These are phyloP conservation scores for Setophaga petechia DNA, from an alignment of 2,113 vertebrate species.

Conservation along the genomic window DNA sequence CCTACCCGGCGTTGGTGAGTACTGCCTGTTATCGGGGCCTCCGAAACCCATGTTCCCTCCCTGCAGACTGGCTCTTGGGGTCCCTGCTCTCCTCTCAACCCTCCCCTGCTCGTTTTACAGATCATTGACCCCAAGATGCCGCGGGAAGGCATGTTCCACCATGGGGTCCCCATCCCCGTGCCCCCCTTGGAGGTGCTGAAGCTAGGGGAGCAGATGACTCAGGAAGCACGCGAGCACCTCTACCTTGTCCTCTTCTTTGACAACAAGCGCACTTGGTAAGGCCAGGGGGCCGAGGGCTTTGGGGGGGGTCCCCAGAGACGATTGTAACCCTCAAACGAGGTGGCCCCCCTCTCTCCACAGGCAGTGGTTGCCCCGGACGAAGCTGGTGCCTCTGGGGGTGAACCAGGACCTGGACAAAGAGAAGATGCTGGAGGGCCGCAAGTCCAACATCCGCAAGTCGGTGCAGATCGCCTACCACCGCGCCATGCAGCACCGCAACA, in stretches of 20 bases:
- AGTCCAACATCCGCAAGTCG: constrained; percentile 98
- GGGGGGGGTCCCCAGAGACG: background rate
- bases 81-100: background rate
- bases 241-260: constrained; percentile 99
- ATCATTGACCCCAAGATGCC: constrained; percentile 99
- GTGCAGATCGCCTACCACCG: constrained; percentile 97
- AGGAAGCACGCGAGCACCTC: constrained; percentile 97
- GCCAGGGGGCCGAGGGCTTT: background rate
- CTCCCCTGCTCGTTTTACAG: constrained; percentile 54
- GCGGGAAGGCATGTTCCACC: constrained; percentile 96
- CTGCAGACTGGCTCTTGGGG: accelerated
- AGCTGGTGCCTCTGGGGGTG: constrained; percentile 94
- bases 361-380: constrained; percentile 98
- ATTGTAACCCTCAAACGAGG: constrained; percentile 40
- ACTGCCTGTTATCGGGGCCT: accelerated
- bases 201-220: constrained; percentile 98
- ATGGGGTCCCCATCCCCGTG: constrained; percentile 95
- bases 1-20: constrained; percentile 95
- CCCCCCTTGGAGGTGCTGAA: constrained; percentile 96
- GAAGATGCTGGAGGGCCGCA: constrained; percentile 97
- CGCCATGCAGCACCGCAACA: constrained; percentile 98
- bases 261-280: constrained; percentile 99
- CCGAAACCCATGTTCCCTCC: accelerated
- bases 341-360: constrained; percentile 63
- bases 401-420: constrained; percentile 98